These are phyloP conservation scores for Plutomurus gul DNA, from an alignment of 1,140 invertebrate species.

Conservation along the genomic window DNA sequence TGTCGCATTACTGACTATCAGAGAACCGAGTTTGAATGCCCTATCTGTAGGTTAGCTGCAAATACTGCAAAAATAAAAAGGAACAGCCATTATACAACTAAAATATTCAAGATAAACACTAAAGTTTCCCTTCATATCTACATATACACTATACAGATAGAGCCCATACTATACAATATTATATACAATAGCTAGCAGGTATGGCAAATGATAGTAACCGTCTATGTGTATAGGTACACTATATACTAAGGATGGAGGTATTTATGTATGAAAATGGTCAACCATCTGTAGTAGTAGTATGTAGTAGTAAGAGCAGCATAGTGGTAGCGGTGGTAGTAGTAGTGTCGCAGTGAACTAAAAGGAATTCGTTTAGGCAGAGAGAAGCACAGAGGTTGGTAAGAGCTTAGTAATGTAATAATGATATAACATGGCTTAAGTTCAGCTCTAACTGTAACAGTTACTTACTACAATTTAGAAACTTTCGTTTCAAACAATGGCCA, in stretches of 20 bases:
- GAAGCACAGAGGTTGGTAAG: background rate
- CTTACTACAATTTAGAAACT: slow-evolving; percentile 14
- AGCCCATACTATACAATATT: background rate
- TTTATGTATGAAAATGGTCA: background rate
- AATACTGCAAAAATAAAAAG: too few species aligned
- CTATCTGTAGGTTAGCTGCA: too few species aligned
- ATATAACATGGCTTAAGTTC: slow-evolving; percentile 11
- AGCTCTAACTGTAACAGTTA: background rate
- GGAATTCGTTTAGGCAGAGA: background rate
- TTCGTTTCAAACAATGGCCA: slow-evolving; percentile 24
- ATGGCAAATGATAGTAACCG: too few species aligned
- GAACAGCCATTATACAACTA: background rate
- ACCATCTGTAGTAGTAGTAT: too few species aligned
- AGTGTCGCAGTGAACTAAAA: background rate
- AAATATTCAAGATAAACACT: background rate
- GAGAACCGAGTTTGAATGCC: too few species aligned
- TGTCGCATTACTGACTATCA: too few species aligned
- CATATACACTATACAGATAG: too few species aligned
- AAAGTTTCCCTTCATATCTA: too few species aligned
- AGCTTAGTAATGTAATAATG: slow-evolving; percentile 16
- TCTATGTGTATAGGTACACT: too few species aligned
- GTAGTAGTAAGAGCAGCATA: too few species aligned
- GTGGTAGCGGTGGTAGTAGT: background rate
- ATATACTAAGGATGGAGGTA: too few species aligned
- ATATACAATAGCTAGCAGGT: background rate